Conservation (phyloP, 2,113 vertebrate genomes). For the Equus przewalskii region DNA sequence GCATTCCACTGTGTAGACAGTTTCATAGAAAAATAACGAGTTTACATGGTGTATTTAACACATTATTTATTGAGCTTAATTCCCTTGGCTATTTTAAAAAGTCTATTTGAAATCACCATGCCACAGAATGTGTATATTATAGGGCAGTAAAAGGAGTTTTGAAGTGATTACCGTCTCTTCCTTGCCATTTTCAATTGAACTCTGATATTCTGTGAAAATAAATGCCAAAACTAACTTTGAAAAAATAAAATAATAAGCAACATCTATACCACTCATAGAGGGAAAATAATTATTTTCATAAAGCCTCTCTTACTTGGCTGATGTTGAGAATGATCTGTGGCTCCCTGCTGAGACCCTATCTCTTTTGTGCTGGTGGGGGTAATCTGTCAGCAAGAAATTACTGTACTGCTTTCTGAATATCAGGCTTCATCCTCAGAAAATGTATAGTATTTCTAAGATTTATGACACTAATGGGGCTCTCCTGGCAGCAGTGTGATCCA, state of each 20-base stretch:
- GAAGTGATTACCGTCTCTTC: neutral
- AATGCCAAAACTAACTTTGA: slow-evolving; percentile 48
- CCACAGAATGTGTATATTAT: neutral
- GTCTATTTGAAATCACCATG: neutral
- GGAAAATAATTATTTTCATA: slow-evolving; percentile 52
- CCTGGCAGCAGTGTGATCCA: slow-evolving; percentile 55
- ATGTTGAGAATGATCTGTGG: neutral
- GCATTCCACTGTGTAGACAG: neutral
- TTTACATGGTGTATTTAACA: neutral
- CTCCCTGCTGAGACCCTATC: neutral
- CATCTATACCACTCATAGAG: neutral
- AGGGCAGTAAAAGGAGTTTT: neutral
- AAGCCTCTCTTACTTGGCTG: neutral
- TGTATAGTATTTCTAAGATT: slow-evolving; percentile 52
- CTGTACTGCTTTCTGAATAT: slow-evolving; percentile 33
- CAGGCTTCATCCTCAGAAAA: slow-evolving; percentile 18
- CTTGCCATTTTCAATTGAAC: slow-evolving; percentile 23
- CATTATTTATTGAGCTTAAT: slow-evolving; percentile 22
- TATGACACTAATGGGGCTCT: slow-evolving; percentile 42
- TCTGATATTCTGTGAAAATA: slow-evolving; percentile 6
- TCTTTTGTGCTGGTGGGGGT: neutral
- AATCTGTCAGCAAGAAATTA: slow-evolving; percentile 55
- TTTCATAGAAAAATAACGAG: slow-evolving; percentile 8
- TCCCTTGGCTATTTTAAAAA: slow-evolving; percentile 4
- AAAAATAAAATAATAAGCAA: neutral